Percentiles rank a stretch among this genome's conserved stretches.
These are phyloP conservation scores for Echinops telfairi DNA, from an alignment of 2,113 vertebrate genomes.

Conservation along the genomic window DNA sequence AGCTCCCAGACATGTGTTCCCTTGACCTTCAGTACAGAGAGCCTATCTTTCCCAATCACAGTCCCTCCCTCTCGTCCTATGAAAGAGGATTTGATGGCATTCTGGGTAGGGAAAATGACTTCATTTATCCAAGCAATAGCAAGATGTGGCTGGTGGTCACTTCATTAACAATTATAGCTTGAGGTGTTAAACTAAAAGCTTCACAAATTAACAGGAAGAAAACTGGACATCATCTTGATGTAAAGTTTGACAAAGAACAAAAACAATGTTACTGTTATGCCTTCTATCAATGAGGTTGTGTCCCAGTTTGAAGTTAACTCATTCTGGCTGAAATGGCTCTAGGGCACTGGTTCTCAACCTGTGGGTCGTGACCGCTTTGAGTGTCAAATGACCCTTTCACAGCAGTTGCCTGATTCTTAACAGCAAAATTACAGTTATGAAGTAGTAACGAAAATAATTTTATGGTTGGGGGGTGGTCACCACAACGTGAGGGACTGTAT, in stretches of 20 bases:
- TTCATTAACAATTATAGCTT: background rate
- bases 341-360: too few species aligned
- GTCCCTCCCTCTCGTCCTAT: background rate
- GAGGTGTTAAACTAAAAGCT: background rate
- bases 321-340: constrained; percentile 9
- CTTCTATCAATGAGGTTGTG: background rate
- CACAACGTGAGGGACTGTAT: too few species aligned
- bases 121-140: constrained; percentile 55
- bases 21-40: too few species aligned
- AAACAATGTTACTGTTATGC: background rate
- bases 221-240: constrained; percentile 11
- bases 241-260: constrained; percentile 27
- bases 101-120: constrained; percentile 59
- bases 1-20: background rate
- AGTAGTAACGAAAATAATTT: too few species aligned
- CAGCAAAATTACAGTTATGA: too few species aligned
- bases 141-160: background rate
- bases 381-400: too few species aligned
- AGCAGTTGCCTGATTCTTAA: too few species aligned
- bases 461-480: too few species aligned
- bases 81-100: constrained; percentile 49
- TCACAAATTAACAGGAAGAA: constrained; percentile 46
- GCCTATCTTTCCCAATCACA: background rate
- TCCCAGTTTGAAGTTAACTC: constrained; percentile 30
- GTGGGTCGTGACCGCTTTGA: too few species aligned